Evolutionary conservation across 2,797 vertebrate species (phyloP).

Genomic region (Danio jaintianensis): DNA sequence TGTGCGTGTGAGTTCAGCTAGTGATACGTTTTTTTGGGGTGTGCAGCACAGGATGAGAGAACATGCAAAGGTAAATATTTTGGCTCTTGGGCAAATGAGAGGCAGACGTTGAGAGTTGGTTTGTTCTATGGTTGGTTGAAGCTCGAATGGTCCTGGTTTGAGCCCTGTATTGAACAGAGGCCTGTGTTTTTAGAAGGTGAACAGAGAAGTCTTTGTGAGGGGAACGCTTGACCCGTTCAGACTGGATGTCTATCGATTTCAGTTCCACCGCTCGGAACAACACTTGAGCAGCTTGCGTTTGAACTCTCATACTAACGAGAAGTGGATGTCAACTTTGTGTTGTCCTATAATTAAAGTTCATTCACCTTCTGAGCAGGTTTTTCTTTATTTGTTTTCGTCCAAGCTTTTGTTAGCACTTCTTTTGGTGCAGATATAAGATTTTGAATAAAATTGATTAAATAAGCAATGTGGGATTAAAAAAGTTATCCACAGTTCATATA

Average conservation of each 20-base stretch:
- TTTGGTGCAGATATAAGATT: no score
- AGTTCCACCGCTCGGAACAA: not conserved
- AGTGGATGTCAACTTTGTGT: slow-evolving; percentile 40
- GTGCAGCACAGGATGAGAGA: not conserved
- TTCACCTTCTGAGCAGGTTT: not conserved
- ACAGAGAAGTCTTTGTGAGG: slow-evolving; percentile 56
- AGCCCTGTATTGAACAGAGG: slow-evolving; percentile 21
- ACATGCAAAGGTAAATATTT: slow-evolving; percentile 57
- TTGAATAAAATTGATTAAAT: no score
- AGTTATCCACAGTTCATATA: no score
- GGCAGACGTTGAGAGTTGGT: slow-evolving; percentile 24
- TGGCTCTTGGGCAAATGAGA: slow-evolving; percentile 17
- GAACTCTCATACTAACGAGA: slow-evolving; percentile 3
- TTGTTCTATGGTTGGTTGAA: slow-evolving; percentile 22
- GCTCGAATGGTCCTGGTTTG: slow-evolving; percentile 1
- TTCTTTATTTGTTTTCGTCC: not conserved
- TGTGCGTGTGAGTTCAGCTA: not conserved
- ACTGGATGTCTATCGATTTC: slow-evolving; percentile 25
- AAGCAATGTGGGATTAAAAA: no score
- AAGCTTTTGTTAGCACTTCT: no score
- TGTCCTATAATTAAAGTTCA: not conserved
- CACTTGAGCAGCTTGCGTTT: slow-evolving; percentile 1
- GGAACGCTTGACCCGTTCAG: slow-evolving; percentile 10
- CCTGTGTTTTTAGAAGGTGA: not conserved
- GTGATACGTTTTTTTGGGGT: slow-evolving; percentile 13